These are phyloP conservation scores for Drosophila punjabiensis DNA, from an alignment of 1,140 invertebrate genomes.

Conservation along the genomic window DNA sequence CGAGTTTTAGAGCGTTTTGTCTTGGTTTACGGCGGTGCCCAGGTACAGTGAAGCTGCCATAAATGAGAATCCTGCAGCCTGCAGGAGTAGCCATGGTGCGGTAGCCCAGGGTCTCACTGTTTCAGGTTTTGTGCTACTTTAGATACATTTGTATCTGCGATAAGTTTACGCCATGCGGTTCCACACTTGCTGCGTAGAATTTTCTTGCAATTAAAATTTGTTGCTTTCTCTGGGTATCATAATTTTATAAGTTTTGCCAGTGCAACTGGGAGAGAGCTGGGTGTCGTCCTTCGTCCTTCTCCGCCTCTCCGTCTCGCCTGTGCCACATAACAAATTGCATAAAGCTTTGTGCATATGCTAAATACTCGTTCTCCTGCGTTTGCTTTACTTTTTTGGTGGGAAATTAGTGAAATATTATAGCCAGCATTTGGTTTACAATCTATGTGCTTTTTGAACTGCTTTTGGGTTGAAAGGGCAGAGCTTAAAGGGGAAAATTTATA, in stretches of 20 bases:
- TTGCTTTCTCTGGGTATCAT: conserved; percentile 77
- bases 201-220: conserved; percentile 73
- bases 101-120: background rate
- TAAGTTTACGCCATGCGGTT: conserved; percentile 47
- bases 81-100: background rate
- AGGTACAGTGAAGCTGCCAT: conserved; percentile 13
- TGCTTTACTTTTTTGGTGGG: background rate
- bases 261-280: background rate
- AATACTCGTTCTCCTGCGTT: conserved; percentile 39
- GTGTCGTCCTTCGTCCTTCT: conserved; percentile 10
- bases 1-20: conserved; percentile 60
- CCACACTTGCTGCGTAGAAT: conserved; percentile 32
- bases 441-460: background rate
- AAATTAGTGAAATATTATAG: conserved; percentile 60
- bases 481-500: background rate
- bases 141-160: conserved; percentile 60
- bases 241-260: conserved; percentile 71
- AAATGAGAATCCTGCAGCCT: background rate
- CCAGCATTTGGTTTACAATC: conserved; percentile 34
- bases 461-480: background rate
- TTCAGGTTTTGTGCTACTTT: conserved; percentile 42
- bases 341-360: conserved; percentile 68
- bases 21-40: conserved; percentile 43
- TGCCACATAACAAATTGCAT: conserved; percentile 66
- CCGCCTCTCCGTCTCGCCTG: too few species aligned